Evolutionary conservation across 35 echinoderm and acorn worm genomes (phyloP).

Genomic region (Hemicentrotus pulcherrimus): DNA sequence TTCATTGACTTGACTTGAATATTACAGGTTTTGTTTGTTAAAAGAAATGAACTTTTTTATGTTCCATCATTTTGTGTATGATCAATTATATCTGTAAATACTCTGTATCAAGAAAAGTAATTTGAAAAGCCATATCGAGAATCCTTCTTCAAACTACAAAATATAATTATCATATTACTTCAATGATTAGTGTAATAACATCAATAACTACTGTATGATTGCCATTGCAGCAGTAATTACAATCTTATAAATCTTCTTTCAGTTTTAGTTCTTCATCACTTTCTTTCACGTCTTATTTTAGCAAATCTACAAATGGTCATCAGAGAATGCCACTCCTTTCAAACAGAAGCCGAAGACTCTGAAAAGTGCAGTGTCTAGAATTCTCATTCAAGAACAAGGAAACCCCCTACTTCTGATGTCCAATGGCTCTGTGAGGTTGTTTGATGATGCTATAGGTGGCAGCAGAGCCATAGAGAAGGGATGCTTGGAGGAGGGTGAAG

Average conservation of each 20-base stretch:
- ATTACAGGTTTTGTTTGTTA: no score
- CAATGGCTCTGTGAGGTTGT: background rate
- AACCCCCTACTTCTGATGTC: background rate
- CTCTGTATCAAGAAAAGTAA: no score
- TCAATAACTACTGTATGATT: no score
- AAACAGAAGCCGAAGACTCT: background rate
- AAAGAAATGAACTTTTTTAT: no score
- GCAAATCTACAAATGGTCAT: constrained; percentile 30
- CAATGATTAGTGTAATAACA: background rate
- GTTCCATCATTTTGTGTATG: background rate
- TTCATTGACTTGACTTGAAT: no score
- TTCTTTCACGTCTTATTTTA: background rate
- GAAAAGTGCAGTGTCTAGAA: background rate
- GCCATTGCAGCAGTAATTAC: no score
- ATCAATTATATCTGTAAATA: background rate
- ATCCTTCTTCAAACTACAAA: no score
- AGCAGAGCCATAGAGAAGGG: background rate
- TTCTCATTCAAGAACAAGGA: background rate
- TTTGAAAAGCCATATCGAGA: no score
- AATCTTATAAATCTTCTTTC: background rate
- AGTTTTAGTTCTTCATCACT: background rate
- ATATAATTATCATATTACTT: no score
- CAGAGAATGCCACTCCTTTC: background rate
- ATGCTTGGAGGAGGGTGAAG: background rate
- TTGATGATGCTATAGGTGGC: background rate